Conservation (phyloP, 2,888 invertebrate species). For the Amphipyra berbera region DNA sequence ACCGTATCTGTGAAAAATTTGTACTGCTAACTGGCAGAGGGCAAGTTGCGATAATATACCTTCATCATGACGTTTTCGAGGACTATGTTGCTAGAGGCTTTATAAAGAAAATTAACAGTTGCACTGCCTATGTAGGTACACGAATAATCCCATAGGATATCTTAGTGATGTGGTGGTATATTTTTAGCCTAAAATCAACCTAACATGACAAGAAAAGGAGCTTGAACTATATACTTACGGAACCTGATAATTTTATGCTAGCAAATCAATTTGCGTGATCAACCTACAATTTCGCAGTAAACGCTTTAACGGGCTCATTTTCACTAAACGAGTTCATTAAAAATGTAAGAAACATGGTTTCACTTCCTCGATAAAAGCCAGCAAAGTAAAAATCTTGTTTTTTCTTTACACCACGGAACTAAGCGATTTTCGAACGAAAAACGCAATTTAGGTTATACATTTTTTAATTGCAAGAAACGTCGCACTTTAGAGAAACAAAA, state of each 20-base stretch:
- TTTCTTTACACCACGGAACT: background rate
- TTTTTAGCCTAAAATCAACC: too few relatives aligned
- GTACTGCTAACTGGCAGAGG: background rate
- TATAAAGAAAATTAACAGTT: too few relatives aligned
- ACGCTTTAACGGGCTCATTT: slow-evolving; percentile 38
- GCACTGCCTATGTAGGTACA: too few relatives aligned
- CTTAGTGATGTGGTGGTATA: too few relatives aligned
- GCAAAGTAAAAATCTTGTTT: background rate
- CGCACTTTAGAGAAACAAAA: too few relatives aligned
- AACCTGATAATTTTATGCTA: slow-evolving; percentile 27
- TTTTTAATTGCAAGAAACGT: too few relatives aligned
- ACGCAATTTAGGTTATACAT: too few relatives aligned
- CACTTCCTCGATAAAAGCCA: slow-evolving; percentile 35
- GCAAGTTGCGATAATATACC: too few relatives aligned
- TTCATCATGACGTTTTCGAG: too few relatives aligned
- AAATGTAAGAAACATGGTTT: slow-evolving; percentile 53
- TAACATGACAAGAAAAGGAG: background rate
- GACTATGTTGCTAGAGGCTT: too few relatives aligned
- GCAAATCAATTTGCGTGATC: slow-evolving; percentile 15
- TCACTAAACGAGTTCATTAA: slow-evolving; percentile 38
- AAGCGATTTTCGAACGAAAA: too few relatives aligned
- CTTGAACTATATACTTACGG: slow-evolving; percentile 12
- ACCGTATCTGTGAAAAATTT: background rate
- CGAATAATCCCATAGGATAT: too few relatives aligned
- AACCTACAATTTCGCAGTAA: slow-evolving; percentile 20